Evolutionary conservation across 2,797 vertebrate genomes (phyloP).

Genomic region (Sternarchorhynchus goeldii): DNA sequence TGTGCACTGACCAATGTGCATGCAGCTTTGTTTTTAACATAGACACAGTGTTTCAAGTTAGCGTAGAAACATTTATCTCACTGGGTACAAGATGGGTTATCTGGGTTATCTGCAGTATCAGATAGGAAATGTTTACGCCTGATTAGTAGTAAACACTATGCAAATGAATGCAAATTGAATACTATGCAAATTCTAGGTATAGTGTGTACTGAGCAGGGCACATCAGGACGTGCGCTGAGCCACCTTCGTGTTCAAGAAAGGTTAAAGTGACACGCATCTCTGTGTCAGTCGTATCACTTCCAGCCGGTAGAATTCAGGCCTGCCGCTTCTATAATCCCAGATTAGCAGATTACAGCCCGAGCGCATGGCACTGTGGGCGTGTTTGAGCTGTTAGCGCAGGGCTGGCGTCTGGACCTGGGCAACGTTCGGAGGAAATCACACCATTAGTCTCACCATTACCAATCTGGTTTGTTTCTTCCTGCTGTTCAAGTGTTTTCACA

Average conservation of each 20-base stretch:
- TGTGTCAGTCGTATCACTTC: not conserved
- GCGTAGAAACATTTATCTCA: no score
- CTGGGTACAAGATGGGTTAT: no score
- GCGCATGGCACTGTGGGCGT: not conserved
- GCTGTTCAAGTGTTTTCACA: not conserved
- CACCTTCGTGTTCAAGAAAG: not conserved
- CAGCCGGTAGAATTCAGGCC: not conserved
- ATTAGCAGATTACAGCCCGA: conserved; percentile 22
- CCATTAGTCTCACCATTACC: no score
- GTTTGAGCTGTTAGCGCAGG: not conserved
- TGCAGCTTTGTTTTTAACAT: no score
- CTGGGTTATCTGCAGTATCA: not conserved
- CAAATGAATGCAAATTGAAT: not conserved
- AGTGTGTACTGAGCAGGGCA: no score
- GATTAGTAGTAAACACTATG: not conserved
- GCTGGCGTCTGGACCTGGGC: no score
- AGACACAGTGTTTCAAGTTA: no score
- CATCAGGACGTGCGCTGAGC: not conserved
- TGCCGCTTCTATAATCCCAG: conserved; percentile 10
- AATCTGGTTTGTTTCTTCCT: not conserved
- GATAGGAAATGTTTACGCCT: not conserved
- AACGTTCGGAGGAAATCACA: no score
- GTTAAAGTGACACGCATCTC: not conserved
- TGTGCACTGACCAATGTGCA: no score
- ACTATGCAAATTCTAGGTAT: not conserved